Conservation (phyloP, 2,797 vertebrate species). For the Toxotes lorentzi region DNA sequence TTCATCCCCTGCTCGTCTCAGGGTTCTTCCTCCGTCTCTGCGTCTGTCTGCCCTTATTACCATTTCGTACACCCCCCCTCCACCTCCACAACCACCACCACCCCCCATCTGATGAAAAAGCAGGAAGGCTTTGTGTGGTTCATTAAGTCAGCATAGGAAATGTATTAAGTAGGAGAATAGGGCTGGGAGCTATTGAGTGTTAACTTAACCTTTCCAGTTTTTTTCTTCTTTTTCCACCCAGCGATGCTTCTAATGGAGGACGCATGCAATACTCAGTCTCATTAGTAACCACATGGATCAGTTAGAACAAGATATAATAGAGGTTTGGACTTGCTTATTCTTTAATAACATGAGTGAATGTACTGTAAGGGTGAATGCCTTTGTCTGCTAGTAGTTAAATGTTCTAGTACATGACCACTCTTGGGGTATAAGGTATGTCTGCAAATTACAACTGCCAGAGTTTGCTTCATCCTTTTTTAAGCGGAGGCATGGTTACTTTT, state of each 20-base stretch:
- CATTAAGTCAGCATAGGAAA: constrained; percentile 99
- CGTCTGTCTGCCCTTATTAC: constrained; percentile 90
- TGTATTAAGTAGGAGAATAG: constrained; percentile 96
- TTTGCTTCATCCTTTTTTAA: constrained; percentile 28
- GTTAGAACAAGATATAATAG: constrained; percentile 59
- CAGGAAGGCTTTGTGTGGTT: constrained; percentile 98
- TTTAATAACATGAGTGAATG: constrained; percentile 52
- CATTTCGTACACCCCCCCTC: constrained; percentile 88
- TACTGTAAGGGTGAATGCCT: constrained; percentile 39
- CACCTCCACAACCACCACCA: constrained; percentile 17
- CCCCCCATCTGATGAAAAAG: constrained; percentile 93
- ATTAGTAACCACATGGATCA: constrained; percentile 66
- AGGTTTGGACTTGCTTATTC: constrained; percentile 57
- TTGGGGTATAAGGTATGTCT: constrained; percentile 31
- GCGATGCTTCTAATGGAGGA: constrained; percentile 70
- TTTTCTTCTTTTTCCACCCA: constrained; percentile 50
- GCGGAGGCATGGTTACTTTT: background rate
- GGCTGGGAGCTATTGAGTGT: constrained; percentile 81
- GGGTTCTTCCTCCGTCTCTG: constrained; percentile 74
- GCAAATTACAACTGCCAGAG: constrained; percentile 24
- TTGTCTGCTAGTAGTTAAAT: constrained; percentile 59
- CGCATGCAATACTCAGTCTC: constrained; percentile 65
- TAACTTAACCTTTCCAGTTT: constrained; percentile 83
- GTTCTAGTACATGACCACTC: constrained; percentile 39
- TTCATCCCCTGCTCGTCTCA: constrained; percentile 70